Percentiles rank a stretch among this genome's conserved stretches.
These are phyloP conservation scores for Heloderma charlesbogerti DNA, from an alignment of 2,113 vertebrate genomes.

Conservation along the genomic window DNA sequence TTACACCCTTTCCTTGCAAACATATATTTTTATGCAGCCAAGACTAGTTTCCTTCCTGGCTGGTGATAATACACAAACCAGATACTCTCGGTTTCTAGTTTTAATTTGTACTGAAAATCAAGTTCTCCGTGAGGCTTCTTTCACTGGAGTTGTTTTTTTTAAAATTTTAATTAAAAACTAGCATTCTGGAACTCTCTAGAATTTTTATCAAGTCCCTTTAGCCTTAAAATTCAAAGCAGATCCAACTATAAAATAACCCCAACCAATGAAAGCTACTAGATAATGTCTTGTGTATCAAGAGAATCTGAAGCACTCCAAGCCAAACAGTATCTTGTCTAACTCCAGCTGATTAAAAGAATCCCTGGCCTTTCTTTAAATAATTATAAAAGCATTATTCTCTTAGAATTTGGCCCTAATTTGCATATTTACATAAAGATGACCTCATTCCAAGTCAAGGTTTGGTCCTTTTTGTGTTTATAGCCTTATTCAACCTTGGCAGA, in stretches of 20 bases:
- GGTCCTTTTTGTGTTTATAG: conserved; percentile 17
- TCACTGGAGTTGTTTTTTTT: too few relatives aligned
- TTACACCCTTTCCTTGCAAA: conserved; percentile 47
- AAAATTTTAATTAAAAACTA: not conserved
- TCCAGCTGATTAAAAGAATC: not conserved
- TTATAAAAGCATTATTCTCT: not conserved
- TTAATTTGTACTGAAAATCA: not conserved
- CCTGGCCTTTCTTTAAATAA: conserved; percentile 27
- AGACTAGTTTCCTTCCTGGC: conserved; percentile 52
- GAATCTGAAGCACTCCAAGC: not conserved
- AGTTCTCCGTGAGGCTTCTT: not conserved
- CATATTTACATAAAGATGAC: not conserved
- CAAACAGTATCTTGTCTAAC: not conserved
- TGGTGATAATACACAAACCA: conserved; percentile 11
- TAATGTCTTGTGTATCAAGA: not conserved
- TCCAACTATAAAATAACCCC: not conserved
- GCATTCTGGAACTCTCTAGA: not conserved
- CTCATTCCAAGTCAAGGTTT: conserved; percentile 30
- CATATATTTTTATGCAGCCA: conserved; percentile 31
- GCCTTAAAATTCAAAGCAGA: not conserved
- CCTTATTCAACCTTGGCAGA: not conserved
- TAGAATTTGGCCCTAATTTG: conserved; percentile 36
- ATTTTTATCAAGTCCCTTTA: not conserved
- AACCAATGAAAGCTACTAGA: not conserved
- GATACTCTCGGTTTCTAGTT: not conserved